These are phyloP conservation scores for Heteropelma amictum DNA, from an alignment of 2,888 invertebrate species.

Conservation along the genomic window DNA sequence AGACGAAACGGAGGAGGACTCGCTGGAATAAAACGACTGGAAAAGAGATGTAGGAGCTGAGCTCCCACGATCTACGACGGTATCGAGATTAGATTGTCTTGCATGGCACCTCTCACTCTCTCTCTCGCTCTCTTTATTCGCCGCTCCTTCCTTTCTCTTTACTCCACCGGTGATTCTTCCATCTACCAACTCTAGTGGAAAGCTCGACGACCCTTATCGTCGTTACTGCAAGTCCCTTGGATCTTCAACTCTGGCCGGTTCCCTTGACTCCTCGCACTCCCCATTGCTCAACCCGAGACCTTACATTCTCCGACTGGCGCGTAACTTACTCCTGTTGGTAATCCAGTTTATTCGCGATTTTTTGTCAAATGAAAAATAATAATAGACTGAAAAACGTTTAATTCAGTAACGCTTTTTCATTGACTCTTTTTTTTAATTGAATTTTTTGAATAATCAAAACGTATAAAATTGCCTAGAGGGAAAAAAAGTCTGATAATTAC, in stretches of 20 bases:
- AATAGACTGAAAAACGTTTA: no score
- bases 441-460: no score
- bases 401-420: no score
- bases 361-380: no score
- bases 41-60: conserved; percentile 74
- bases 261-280: conserved; percentile 48
- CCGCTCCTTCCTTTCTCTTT: no score
- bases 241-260: conserved; percentile 42
- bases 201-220: conserved; percentile 61
- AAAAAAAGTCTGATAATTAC: conserved; percentile 59
- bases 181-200: conserved; percentile 45
- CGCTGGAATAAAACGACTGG: conserved; percentile 63
- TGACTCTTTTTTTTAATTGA: no score
- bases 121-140: conserved; percentile 24
- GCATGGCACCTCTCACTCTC: conserved; percentile 65
- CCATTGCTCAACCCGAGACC: conserved; percentile 27
- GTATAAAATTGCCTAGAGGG: no score
- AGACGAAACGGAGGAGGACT: conserved; percentile 60
- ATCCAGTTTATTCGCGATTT: no score
- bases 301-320: neutral
- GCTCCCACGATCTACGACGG: conserved; percentile 77
- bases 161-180: conserved; percentile 48
- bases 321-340: no score
- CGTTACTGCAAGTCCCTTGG: conserved; percentile 49
- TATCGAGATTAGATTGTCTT: conserved; percentile 78